Evolutionary conservation across 2,888 invertebrate species (phyloP), one percentile per base, ranked within the genome.

Genomic region (Agrochola lota): DNA sequence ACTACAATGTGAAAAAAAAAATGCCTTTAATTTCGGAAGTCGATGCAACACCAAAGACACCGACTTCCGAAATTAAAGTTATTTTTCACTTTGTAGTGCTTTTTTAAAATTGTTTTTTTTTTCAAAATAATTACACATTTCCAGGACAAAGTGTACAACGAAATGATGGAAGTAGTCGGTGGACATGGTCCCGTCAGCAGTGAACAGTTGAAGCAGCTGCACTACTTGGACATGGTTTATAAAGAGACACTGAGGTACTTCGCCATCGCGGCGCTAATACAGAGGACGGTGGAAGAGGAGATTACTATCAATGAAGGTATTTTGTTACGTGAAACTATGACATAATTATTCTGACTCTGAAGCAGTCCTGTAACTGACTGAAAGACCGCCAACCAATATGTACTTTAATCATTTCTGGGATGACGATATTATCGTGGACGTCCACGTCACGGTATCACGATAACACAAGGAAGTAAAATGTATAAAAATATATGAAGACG

Each of bases 271-370:
- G 95, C 95, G 3, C 71, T 95, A 15, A 94, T 96, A 81, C 95
- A 96, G 84, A 88, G 95, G 52, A 95, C 94, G 4, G 95, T 95
- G 4, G 91, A 93, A 20, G 94, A 95, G 52, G 95, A 95, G 63
- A 87, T 95, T 8, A 90, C 93, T 30, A 93, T 95, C 35, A 90
- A 94, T 79, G 88, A 94, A 82, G 95, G 96, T 95, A 87, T 12
- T 40, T n/a, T 20, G 4, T 30, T 17, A 20, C 8, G 20, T 66
- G 15, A 23, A 43, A 23, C 8, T 17, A 23, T 67, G 30, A 60
- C 17, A 30, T 1, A 8, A 60, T 4, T 26, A 26, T 71, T 23
- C 1, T 17, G 23, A 17, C 30, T 30, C 30, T n/a, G n/a, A n/a
- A 20, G 11, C 35, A 60, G 30, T 30, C 23, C 30, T 60, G 30